Conservation (phyloP, 1,140 invertebrate species). For the Heliconius hewitsoni region DNA sequence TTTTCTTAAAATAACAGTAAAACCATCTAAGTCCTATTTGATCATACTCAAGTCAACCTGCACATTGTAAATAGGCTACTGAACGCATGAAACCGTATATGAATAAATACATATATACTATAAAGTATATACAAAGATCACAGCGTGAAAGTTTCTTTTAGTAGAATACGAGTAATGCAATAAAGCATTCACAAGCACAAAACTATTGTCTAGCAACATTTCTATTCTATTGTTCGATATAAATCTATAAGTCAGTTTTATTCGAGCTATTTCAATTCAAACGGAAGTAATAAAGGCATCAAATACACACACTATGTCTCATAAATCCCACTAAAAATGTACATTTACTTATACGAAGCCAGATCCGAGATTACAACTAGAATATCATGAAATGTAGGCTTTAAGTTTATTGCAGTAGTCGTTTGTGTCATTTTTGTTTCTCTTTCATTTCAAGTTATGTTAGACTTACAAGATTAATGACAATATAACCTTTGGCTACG, state of each 20-base stretch:
- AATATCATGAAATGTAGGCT: conserved; percentile 4
- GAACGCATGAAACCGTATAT: background rate
- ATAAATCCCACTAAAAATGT: conserved; percentile 20
- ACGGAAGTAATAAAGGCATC: conserved; percentile 28
- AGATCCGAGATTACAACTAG: conserved; percentile 1
- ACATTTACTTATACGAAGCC: conserved; percentile 3
- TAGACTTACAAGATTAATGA: background rate
- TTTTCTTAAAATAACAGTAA: background rate
- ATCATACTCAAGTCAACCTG: background rate
- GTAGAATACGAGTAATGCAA: background rate
- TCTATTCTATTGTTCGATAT: conserved; percentile 13
- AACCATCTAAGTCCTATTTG: background rate
- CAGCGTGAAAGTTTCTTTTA: background rate
- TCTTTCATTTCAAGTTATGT: background rate
- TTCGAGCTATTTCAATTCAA: conserved; percentile 16
- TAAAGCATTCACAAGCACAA: background rate
- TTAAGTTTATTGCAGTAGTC: background rate
- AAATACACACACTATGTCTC: conserved; percentile 18
- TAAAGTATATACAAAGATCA: background rate
- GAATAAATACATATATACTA: background rate
- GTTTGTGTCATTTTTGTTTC: background rate
- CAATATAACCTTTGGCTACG: background rate
- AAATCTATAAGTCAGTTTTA: conserved; percentile 9
- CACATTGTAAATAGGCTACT: background rate
- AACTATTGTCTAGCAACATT: conserved; percentile 6